Conservation (phyloP, 64 coral and sea anemone genomes). For the Dendronephthya gigantea region DNA sequence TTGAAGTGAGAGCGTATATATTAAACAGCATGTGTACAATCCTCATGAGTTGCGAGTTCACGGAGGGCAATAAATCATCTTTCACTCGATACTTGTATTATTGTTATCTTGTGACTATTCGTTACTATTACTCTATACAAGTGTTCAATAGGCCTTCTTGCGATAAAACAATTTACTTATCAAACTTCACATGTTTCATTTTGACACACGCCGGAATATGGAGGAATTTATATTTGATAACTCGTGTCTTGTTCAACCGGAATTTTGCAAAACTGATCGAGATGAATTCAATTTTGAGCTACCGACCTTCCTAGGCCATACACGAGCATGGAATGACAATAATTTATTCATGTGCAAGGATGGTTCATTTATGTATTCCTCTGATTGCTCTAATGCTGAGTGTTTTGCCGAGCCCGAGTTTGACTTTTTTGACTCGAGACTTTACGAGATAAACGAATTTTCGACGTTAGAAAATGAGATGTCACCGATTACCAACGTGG, state of each 20-base stretch:
- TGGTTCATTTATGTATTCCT: neutral
- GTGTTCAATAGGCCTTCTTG: no score
- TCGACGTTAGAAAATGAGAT: neutral
- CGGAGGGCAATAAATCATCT: no score
- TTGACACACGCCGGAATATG: neutral
- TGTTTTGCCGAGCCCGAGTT: neutral
- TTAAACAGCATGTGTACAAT: neutral
- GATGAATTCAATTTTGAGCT: neutral
- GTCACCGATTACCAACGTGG: neutral
- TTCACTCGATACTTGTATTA: no score
- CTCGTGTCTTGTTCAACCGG: neutral
- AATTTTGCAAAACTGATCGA: neutral
- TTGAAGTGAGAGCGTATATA: neutral
- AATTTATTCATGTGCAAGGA: neutral
- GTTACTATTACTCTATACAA: no score
- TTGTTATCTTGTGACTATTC: no score
- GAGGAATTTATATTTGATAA: neutral
- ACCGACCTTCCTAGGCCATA: neutral
- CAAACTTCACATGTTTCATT: neutral
- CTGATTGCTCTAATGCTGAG: neutral
- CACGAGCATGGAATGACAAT: neutral
- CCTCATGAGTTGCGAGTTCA: no score
- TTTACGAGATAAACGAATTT: neutral
- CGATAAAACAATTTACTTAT: no score
- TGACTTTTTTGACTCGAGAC: neutral